Evolutionary conservation across 2,113 vertebrate genomes (phyloP), one percentile per base, ranked within the genome.

Genomic region (Chaenocephalus aceratus): DNA sequence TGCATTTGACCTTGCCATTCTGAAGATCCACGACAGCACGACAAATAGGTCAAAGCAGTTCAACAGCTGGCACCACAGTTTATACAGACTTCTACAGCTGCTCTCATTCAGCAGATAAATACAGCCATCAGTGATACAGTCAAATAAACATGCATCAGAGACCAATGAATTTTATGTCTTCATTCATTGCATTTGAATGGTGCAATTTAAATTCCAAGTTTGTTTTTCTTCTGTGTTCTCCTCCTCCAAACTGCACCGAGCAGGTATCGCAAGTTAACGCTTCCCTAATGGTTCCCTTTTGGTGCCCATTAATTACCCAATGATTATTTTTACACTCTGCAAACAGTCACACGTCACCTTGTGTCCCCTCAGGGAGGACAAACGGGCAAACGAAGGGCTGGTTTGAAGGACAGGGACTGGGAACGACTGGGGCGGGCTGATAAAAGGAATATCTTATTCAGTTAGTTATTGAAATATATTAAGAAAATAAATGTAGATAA

Each of bases 271-370:
- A 60, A 85, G 86, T 82, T 92, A 66, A 84, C 91, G 84, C 87
- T 63, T 91, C 49, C 13, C 76, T 93, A 94, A 94, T 87, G 74
- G 88, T 69, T 85, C 64, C 95, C 94, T 93, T 95, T 94, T 94
- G 94, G 92, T 86, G 73, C n/a, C 72, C 51, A 81, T 87, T 94
- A 94, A 94, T 89, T 88, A 88, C 86, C 85, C 84, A 85, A 89
- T 93, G 86, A 93, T 87, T 85, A 91, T 88, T 82, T 93, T 90
- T 76, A 90, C 91, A 86, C 91, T 85, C 79, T 14, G 74, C 81
- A 91, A 90, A 93, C 86, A 89, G 91, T 95, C 88, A 89, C 94
- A 94, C 92, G 80, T 91, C 79, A 79, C 92, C 90, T 93, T 85
- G 88, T 91, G 91, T 90, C 91, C 53, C 70, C 46, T 45, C 75